Conservation (phyloP, 2,113 vertebrate species). For the Steatornis caripensis region DNA sequence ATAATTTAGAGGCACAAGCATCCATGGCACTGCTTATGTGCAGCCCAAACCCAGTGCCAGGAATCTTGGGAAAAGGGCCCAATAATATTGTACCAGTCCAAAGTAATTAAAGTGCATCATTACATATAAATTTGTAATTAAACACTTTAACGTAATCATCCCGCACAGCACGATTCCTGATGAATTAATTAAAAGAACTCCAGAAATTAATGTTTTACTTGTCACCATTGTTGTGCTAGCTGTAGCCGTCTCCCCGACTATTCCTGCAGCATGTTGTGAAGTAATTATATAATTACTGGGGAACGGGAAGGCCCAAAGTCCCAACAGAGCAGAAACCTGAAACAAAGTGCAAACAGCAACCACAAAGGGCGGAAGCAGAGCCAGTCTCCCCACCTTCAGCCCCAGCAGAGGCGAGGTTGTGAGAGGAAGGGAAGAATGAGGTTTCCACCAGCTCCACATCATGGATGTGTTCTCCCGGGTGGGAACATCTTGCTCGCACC, state of each 20-base stretch:
- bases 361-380: neutral
- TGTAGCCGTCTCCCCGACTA: constrained; percentile 62
- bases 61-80: constrained; percentile 86
- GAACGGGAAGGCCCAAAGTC: constrained; percentile 64
- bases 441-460: neutral
- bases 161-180: constrained; percentile 84
- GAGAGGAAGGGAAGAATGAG: neutral
- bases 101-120: constrained; percentile 92
- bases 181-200: constrained; percentile 89
- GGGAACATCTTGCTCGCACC: fast-evolving
- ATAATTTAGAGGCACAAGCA: constrained; percentile 74
- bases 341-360: constrained; percentile 43
- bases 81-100: constrained; percentile 87
- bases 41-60: constrained; percentile 60
- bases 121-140: constrained; percentile 95
- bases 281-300: constrained; percentile 73
- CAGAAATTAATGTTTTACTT: constrained; percentile 89
- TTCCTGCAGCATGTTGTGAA: constrained; percentile 74
- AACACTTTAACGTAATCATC: constrained; percentile 91
- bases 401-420: neutral
- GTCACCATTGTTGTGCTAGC: constrained; percentile 80
- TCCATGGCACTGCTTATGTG: constrained; percentile 57
- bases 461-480: neutral
- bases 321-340: constrained; percentile 62
- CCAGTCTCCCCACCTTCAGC: neutral